phyloP scores from a whole-genome alignment of 2,113 vertebrate species.

The Takifugu bimaculatus region DNA sequence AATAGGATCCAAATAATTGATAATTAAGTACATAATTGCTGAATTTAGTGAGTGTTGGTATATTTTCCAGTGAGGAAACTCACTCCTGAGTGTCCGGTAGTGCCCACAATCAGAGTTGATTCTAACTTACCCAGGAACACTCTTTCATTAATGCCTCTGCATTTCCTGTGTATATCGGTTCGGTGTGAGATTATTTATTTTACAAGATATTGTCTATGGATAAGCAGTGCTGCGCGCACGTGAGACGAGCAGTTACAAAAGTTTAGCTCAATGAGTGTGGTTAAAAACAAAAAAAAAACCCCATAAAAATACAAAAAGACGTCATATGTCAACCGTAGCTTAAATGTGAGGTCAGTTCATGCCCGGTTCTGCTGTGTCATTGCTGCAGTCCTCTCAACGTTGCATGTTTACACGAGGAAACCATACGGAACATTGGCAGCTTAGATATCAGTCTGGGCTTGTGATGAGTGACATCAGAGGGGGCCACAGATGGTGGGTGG shows the following conservation, averaged over 20 bases:
- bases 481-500: too few relatives aligned
- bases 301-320: not conserved
- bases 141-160: not conserved
- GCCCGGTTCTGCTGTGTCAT: conserved; percentile 20
- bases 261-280: conserved; percentile 29
- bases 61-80: conserved; percentile 30
- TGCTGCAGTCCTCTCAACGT: conserved; percentile 25
- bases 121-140: conserved; percentile 1
- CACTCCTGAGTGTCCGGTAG: conserved; percentile 15
- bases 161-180: conserved; percentile 22
- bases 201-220: conserved; percentile 39
- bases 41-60: conserved; percentile 49
- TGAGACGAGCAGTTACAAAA: conserved; percentile 3
- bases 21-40: conserved; percentile 15
- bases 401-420: conserved; percentile 69
- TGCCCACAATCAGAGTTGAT: conserved; percentile 5
- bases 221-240: conserved; percentile 25
- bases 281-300: conserved; percentile 19
- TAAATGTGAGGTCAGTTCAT: conserved; percentile 10
- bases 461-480: too few relatives aligned
- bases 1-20: conserved; percentile 21
- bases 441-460: conserved; percentile 24
- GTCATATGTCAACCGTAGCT: conserved; percentile 6
- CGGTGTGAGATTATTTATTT: conserved; percentile 35
- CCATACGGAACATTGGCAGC: conserved; percentile 40